A percentile compares a stretch with the other conserved stretches of the same genome.
phyloP scores from a whole-genome alignment of 2,113 vertebrate species.

The Triplophysa tibetana region DNA sequence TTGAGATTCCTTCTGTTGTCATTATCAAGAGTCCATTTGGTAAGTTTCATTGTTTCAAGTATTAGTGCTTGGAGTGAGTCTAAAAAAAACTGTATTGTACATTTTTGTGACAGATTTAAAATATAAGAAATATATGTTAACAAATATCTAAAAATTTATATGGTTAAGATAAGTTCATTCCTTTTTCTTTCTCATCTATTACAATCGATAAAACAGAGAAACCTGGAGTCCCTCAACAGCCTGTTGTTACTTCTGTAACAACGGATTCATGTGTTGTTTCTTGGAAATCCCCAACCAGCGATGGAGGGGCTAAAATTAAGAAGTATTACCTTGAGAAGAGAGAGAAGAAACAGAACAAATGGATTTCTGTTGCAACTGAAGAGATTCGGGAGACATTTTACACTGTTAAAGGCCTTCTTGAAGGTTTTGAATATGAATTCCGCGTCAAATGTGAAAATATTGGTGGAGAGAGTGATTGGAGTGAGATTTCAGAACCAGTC shows the following conservation, averaged over 20 bases:
- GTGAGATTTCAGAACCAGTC: conserved; percentile 87
- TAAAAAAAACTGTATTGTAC: neutral
- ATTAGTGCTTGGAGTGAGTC: neutral
- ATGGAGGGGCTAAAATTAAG: conserved; percentile 94
- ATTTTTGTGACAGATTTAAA: neutral
- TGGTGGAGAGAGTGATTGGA: conserved; percentile 97
- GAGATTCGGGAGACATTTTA: conserved; percentile 87
- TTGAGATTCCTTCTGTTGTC: conserved; percentile 90
- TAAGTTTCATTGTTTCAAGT: conserved; percentile 68
- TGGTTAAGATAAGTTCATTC: conserved; percentile 6
- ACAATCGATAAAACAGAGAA: conserved; percentile 80
- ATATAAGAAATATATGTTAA: neutral
- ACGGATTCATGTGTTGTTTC: conserved; percentile 91
- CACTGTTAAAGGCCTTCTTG: conserved; percentile 87
- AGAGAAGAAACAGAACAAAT: conserved; percentile 98
- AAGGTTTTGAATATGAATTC: conserved; percentile 98
- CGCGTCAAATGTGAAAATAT: conserved; percentile 97
- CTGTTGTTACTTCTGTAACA: conserved; percentile 83
- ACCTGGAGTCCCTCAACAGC: conserved; percentile 87
- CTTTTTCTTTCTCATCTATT: conserved; percentile 56
- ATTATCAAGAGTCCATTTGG: conserved; percentile 94
- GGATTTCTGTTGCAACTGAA: conserved; percentile 91
- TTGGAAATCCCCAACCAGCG: conserved; percentile 93
- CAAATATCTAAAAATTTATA: no score
- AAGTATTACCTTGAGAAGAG: conserved; percentile 94